These are phyloP conservation scores for Sinocyclocheilus rhinocerous DNA, from an alignment of 2,113 vertebrate species.

Conservation along the genomic window DNA sequence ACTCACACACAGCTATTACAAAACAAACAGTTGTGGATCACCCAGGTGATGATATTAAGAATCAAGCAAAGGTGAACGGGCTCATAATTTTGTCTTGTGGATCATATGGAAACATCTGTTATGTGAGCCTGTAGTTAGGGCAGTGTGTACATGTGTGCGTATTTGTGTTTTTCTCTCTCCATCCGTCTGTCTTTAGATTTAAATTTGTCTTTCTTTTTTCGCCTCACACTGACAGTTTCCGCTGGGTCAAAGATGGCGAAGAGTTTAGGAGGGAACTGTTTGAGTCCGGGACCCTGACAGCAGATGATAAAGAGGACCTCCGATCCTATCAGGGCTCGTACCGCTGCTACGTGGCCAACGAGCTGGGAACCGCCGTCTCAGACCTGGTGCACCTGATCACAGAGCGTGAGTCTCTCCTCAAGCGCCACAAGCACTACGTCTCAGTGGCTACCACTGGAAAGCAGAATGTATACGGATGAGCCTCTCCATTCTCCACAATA, in stretches of 20 bases:
- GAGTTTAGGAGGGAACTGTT: slow-evolving; percentile 48
- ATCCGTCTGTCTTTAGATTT: neutral
- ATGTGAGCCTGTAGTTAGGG: neutral
- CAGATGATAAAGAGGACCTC: slow-evolving; percentile 59
- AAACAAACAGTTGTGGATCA: too few relatives aligned
- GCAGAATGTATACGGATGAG: neutral
- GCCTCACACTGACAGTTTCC: slow-evolving; percentile 61
- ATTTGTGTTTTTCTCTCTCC: neutral
- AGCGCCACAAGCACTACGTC: neutral
- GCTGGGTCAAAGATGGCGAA: slow-evolving; percentile 80
- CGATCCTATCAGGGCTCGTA: slow-evolving; percentile 77
- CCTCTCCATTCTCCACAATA: too few relatives aligned
- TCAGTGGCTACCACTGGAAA: neutral
- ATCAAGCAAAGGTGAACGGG: neutral
- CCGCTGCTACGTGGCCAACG: slow-evolving; percentile 84
- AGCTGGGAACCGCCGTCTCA: slow-evolving; percentile 82
- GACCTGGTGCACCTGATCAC: slow-evolving; percentile 73
- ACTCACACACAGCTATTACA: too few relatives aligned
- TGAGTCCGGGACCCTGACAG: slow-evolving; percentile 69
- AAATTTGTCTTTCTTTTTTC: neutral
- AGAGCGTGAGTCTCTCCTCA: slow-evolving; percentile 75
- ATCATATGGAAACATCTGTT: neutral
- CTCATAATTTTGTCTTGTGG: neutral
- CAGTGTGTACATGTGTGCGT: neutral
- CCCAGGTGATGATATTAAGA: neutral